Percentiles rank a stretch among this genome's conserved stretches.
These are phyloP conservation scores for Microtus oregoni DNA, from an alignment of 2,113 vertebrate genomes.

Conservation along the genomic window DNA sequence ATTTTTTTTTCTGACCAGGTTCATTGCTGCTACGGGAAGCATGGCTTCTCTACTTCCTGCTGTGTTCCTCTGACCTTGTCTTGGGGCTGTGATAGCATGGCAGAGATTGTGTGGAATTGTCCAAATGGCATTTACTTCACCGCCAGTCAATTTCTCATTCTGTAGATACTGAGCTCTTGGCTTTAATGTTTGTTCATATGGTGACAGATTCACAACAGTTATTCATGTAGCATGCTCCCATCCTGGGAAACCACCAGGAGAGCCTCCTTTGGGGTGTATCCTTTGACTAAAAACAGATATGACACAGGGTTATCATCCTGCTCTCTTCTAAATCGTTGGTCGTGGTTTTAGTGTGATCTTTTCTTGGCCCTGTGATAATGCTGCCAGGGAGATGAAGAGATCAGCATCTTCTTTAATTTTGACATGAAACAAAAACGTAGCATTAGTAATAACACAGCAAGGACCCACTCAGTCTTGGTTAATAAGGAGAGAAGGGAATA, in stretches of 20 bases:
- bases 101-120: not conserved
- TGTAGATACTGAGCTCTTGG: not conserved
- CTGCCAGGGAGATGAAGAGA: too few species aligned
- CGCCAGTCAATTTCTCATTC: constrained; percentile 22
- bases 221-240: not conserved
- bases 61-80: not conserved
- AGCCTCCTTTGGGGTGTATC: not conserved
- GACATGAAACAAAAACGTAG: not conserved
- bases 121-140: not conserved
- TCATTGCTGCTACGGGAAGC: not conserved
- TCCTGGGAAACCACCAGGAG: not conserved
- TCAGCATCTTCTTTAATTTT: not conserved
- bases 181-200: constrained; percentile 7
- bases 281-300: not conserved
- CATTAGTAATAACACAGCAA: not conserved
- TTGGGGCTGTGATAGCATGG: not conserved
- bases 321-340: not conserved
- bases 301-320: not conserved
- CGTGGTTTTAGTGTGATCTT: not conserved
- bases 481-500: not conserved
- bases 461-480: constrained; percentile 16
- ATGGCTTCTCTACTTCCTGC: not conserved
- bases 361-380: not conserved
- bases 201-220: not conserved
- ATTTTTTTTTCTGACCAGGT: not conserved